phyloP scores from a whole-genome alignment of 2,113 vertebrate genomes.

The Thamnophis sirtalis region DNA sequence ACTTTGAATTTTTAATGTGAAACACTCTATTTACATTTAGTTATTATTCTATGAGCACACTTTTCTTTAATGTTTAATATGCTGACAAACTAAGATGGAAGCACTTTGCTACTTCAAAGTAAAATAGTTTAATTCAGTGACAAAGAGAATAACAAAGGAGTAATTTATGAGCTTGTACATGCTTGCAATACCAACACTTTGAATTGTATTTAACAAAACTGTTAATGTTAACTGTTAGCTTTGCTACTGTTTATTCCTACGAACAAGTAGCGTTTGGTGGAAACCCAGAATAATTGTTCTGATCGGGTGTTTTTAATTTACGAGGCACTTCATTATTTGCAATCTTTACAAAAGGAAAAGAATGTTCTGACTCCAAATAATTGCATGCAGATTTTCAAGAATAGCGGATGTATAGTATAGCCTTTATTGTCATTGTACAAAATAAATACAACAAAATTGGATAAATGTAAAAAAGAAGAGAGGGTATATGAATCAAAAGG shows the following conservation, averaged over 20 bases:
- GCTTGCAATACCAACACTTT: background rate
- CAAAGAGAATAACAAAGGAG: background rate
- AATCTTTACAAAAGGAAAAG: background rate
- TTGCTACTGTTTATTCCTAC: background rate
- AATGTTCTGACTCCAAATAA: background rate
- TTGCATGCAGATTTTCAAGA: background rate
- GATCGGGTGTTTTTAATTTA: conserved; percentile 17
- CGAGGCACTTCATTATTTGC: background rate
- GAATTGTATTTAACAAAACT: background rate
- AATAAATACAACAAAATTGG: no score
- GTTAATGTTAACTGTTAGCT: background rate
- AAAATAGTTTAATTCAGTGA: background rate
- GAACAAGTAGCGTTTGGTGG: conserved; percentile 21
- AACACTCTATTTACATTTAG: background rate
- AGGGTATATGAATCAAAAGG: conserved; percentile 6
- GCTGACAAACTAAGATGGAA: background rate
- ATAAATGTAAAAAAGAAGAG: background rate
- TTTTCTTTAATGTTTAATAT: background rate
- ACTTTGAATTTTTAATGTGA: background rate
- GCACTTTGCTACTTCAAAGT: background rate
- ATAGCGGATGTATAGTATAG: background rate
- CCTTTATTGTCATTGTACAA: no score
- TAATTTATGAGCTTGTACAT: background rate
- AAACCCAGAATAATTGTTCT: background rate
- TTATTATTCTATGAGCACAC: background rate